phyloP scores from a whole-genome alignment of 2,113 vertebrate genomes.

The Tetrax tetrax region DNA sequence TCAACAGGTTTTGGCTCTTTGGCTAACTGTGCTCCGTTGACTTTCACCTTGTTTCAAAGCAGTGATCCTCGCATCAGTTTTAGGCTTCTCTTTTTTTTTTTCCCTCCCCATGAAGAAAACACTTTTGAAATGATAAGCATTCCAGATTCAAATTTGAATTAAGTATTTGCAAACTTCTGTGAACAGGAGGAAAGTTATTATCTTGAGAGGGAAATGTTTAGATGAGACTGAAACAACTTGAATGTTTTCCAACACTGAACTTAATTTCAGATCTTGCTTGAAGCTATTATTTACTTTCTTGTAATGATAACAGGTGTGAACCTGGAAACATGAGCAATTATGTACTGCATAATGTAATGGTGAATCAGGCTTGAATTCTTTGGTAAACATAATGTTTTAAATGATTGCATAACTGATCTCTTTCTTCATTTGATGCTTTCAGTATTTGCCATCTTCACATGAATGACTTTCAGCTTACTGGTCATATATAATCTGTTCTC shows the following conservation, averaged over 20 bases:
- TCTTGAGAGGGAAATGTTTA: conserved; percentile 41
- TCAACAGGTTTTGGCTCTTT: not conserved
- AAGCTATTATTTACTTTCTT: conserved; percentile 29
- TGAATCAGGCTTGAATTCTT: not conserved
- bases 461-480: not conserved
- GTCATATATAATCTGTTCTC: not conserved
- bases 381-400: not conserved
- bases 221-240: not conserved
- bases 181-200: conserved; percentile 23
- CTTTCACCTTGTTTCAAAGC: not conserved
- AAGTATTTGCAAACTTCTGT: conserved; percentile 29
- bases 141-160: conserved; percentile 9
- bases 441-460: not conserved
- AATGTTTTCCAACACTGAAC: conserved; percentile 36
- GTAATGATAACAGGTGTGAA: not conserved
- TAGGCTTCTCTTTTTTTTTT: not conserved
- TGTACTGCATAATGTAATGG: not conserved
- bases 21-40: not conserved
- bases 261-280: not conserved
- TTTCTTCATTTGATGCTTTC: not conserved
- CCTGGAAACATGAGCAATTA: not conserved
- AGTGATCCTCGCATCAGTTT: not conserved
- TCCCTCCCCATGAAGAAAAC: not conserved
- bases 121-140: not conserved
- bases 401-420: not conserved